Evolutionary conservation across 2,797 vertebrate species (phyloP), one percentile per base, ranked within the genome.

Genomic region (Sebastes vulpes): DNA sequence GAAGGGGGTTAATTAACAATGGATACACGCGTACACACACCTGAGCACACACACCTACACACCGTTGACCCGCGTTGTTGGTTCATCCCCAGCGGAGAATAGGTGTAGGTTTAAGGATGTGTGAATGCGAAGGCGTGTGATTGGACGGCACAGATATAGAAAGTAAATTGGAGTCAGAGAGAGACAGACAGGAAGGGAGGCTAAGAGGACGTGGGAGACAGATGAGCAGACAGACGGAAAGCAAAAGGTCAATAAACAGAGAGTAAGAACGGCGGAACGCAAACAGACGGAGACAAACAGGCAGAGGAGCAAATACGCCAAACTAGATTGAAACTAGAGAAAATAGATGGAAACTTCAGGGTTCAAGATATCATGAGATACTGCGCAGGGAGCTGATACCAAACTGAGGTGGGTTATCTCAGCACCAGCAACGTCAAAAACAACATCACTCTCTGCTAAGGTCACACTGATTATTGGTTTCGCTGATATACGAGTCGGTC

Each of bases 1-100:
- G 87, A 93, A 23, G 61, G 86, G 87, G 95, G 94, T 95, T 96
- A 95, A 96, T 96, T 95, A 95, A 95, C 86, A 91, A 82, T 67
- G 82, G 79, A 78, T 77, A 84, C 90, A 80, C 79, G 75, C 73
- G 28, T 67, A 82, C 83, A 80, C 83, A 80, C 78, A 83, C 72
- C 59, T 35, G 74, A 71, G 56, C 32, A 72, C 59, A 72, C 59
- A 11, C 72, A 65, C 42, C 58, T 20, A 64, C 61, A 75, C 86
- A 79, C 35, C 11, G 52, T 1, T 65, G 78, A 83, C 66, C 72
- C 67, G 23, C 67, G 79, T 78, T 78, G 86, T 84, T 60, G 79
- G 79, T 81, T 88, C 71, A 83, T 92, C 82, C 88, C 82, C 81
- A 53, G 74, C 16, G 46, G 79, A 88, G 67, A 84, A 72, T 26